Base-by-base conservation (phyloP, 2,113 vertebrate species). In the Chlamydotis undulata region DNA sequence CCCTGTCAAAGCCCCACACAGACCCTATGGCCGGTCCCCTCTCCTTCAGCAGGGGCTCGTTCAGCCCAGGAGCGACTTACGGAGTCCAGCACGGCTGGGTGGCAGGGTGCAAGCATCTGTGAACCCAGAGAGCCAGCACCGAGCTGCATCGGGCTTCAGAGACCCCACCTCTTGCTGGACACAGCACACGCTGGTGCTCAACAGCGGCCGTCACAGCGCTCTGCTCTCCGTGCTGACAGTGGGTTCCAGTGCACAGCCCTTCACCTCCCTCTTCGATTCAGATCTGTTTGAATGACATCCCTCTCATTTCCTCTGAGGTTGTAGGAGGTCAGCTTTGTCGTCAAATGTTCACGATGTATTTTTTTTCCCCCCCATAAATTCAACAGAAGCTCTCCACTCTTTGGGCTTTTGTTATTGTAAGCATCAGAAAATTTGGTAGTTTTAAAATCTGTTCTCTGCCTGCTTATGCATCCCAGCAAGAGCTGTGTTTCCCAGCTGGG, bases 161-260 rank as follows among this genome's bases (percentile, higher is more conserved):
- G 52, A 24, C 4, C 45, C 57, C 17, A 24, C 69, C 24, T 23
- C 33, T 0, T 4, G 39, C 69, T 19, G 61, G 63, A 64, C 39
- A 41, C 33, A 22, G 84, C 19, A 0, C n/a, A 12, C 5, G 0
- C 28, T 5, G 0, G 0, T 39, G 35, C n/a, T 25, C 6, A 4
- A 6, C 2, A 6, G 61, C 37, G 23, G 41, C 49, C 29, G 1
- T 0, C 23, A 3, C 68, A 29, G 50, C 16, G 1, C 10, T 7
- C 43, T 0, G 4, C 39, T 31, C 65, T 19, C 11, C 3, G 1
- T 9, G 1, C 50, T 8, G 35, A 0, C 37, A 10, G 8, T 0
- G 19, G 14, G 61, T 43, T 59, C 79, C 69, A 2, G 0, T 52
- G 67, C 33, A n/a, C 33, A 28, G 14, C 41, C 10, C 14, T 43